Percentiles rank a stretch among this genome's conserved stretches.
These are phyloP conservation scores for Archocentrus centrarchus DNA, from an alignment of 2,113 vertebrate genomes.

Conservation along the genomic window DNA sequence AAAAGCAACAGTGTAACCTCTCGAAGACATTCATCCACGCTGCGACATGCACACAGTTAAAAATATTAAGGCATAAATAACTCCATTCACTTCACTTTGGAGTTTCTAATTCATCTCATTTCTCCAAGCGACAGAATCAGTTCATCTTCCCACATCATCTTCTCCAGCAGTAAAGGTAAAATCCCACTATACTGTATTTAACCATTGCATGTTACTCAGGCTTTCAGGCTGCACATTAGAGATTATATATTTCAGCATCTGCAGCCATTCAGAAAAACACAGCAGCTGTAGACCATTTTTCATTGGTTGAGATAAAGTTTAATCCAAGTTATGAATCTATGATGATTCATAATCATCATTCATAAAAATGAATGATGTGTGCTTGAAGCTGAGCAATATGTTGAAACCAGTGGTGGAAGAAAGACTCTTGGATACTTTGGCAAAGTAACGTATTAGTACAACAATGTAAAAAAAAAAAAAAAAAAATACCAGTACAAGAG, in stretches of 20 bases:
- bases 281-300: neutral
- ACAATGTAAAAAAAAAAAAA: neutral
- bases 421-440: neutral
- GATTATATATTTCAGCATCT: neutral
- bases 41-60: neutral
- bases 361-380: neutral
- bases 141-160: slow-evolving; percentile 23
- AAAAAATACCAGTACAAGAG: neutral
- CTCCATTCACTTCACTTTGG: neutral
- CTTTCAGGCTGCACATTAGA: neutral
- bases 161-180: slow-evolving; percentile 28
- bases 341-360: neutral
- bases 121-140: neutral
- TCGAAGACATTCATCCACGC: neutral
- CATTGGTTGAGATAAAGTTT: neutral
- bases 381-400: neutral
- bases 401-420: neutral
- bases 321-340: neutral
- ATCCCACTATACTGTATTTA: neutral
- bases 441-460: neutral
- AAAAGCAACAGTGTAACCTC: neutral
- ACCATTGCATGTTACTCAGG: slow-evolving; percentile 8
- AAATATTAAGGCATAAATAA: neutral
- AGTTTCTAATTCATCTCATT: slow-evolving; percentile 25
- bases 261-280: slow-evolving; percentile 6